Evolutionary conservation across 35 echinoderm and acorn worm species (phyloP).

Genomic region (Apostichopus japonicus): DNA sequence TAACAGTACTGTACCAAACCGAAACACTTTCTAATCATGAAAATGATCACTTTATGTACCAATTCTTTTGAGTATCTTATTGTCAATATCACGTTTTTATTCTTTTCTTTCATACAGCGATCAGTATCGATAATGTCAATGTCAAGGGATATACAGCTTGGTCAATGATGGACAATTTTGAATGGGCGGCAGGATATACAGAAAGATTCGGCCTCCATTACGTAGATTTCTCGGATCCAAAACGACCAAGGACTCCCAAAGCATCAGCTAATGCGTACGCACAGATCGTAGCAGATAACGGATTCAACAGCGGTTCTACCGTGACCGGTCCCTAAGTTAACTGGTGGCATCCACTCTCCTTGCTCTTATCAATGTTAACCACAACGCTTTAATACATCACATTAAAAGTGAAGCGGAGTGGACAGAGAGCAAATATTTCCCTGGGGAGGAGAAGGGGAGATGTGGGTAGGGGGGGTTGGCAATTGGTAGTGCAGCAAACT

Average conservation of each 20-base stretch:
- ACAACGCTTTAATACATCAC: too few relatives aligned
- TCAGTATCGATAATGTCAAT: slow-evolving; percentile 68
- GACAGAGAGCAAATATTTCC: too few relatives aligned
- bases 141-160: slow-evolving; percentile 63
- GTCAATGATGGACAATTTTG: slow-evolving; percentile 71
- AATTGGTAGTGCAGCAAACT: too few relatives aligned
- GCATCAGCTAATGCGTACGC: slow-evolving; percentile 53
- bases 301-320: slow-evolving; percentile 28
- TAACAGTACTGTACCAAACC: too few relatives aligned
- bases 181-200: slow-evolving; percentile 57
- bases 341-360: too few relatives aligned
- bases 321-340: background rate
- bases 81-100: background rate
- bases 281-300: slow-evolving; percentile 57
- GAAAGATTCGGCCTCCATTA: slow-evolving; percentile 72
- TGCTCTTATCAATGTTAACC: too few relatives aligned
- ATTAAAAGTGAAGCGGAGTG: too few relatives aligned
- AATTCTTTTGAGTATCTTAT: too few relatives aligned
- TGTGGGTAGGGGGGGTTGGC: too few relatives aligned
- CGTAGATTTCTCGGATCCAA: slow-evolving; percentile 61
- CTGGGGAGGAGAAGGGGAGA: too few relatives aligned
- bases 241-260: slow-evolving; percentile 52
- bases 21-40: too few relatives aligned
- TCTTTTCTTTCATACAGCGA: slow-evolving; percentile 49
- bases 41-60: too few relatives aligned